Base-by-base conservation (phyloP, 1,140 invertebrate species). In the Bombus pascuorum region DNA sequence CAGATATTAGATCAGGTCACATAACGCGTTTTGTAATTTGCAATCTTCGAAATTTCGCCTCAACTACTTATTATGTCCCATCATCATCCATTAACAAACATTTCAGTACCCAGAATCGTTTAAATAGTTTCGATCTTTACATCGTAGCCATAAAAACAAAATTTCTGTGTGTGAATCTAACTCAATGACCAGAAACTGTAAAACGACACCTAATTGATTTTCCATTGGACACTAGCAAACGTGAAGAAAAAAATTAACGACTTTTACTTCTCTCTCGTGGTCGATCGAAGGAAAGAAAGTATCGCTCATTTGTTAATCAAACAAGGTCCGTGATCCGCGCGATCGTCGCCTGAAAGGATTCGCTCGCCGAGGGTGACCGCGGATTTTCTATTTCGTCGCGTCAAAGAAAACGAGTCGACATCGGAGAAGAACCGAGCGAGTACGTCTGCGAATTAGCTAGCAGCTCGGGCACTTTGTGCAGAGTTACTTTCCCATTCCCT, bases 401-500 rank as follows among this genome's bases (percentile, higher is more conserved):
- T 83, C 39, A 83, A 76, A 75, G 72, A 75, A 62, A 66, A 76
- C 22, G 57, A 66, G 59, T 32, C 39, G 37, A 32, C 32, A 42
- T 53, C 32, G 70, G 2, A 15, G 53, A 32, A 66, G 15, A 22
- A 74, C 28, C 47, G 28, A 34, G 22, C 32, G 53, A 39, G n/a
- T 71, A 80, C 77, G 53, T 73, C 68, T 37, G 70, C 42, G 70
- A 85, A 85, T 85, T 85, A 85, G 66, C 57, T 37, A 39, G 28
- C 32, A 73, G 42, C 25, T 39, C 22, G 32, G 34, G 57, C 77
- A 81, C 83, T 85, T 85, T 85, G 77, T 37, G 34, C 57, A 10
- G 42, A 62, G 83, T 80, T 81, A 72, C 83, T 85, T 85, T n/a
- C 68, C 68, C 77, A 85, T 85, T 85, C 76, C 53, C 66, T 85